Evolutionary conservation across 30 jellyfish, hydroid and myxozoan species (phyloP).

Genomic region (Aurelia sp.): DNA sequence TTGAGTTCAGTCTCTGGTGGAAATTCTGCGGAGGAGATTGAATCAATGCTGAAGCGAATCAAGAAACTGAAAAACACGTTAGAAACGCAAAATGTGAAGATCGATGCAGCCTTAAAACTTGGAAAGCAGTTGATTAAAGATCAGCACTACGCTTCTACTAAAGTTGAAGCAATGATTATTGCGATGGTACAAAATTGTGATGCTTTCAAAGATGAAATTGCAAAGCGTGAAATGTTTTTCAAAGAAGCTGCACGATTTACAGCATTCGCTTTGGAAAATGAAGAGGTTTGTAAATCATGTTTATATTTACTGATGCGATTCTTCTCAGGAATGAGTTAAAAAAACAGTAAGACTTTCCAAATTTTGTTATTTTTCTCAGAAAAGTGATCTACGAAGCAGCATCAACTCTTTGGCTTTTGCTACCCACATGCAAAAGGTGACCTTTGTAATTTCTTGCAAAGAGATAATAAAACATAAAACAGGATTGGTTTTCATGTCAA

Average conservation of each 20-base stretch:
- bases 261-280: constrained; percentile 23
- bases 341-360: not conserved
- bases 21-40: constrained; percentile 24
- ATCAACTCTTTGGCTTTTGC: not conserved
- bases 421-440: no score
- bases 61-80: constrained; percentile 41
- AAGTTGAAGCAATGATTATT: not conserved
- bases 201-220: constrained; percentile 12
- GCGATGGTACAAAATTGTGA: constrained; percentile 8
- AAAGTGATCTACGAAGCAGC: not conserved
- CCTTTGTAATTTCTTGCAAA: no score
- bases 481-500: not conserved
- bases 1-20: constrained; percentile 46
- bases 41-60: constrained; percentile 38
- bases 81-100: constrained; percentile 44
- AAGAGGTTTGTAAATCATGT: constrained; percentile 21
- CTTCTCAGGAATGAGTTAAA: not conserved
- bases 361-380: not conserved
- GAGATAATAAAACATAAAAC: no score
- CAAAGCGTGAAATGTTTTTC: constrained; percentile 46
- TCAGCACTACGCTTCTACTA: constrained; percentile 25
- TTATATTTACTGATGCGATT: not conserved
- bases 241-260: constrained; percentile 35
- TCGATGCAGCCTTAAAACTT: constrained; percentile 37
- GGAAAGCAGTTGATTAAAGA: constrained; percentile 50